Base-by-base conservation (phyloP, 1,140 invertebrate genomes). In the Leptinotarsa undecemlineata region DNA sequence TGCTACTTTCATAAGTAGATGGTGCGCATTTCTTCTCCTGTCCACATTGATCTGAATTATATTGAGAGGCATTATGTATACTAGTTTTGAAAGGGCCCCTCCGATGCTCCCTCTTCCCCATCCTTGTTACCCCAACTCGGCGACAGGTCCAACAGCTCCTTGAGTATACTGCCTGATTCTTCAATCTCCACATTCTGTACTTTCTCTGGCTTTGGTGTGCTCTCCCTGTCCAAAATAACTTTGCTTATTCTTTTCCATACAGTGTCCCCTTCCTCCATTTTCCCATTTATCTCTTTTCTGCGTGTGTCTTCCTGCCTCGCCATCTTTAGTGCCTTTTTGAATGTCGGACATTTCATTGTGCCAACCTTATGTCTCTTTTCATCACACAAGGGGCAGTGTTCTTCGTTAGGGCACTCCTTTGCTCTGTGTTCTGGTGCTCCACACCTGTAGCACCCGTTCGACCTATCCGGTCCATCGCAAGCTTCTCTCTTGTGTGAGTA, bases 371-470 rank as follows among this genome's bases (percentile, higher is more conserved):
- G 75, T 4, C 47, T 4, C 17, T 63, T 26, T 23, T 13, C 19
- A 1, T 73, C 19, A 6, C 75, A 76, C 15, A 73, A 8, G 17
- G 42, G 48, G 48, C 75, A 76, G n/a, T n/a, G 19, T 21, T 33
- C 51, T 48, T n/a, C 20, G n/a, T 42, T 62, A 23, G 21, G 33
- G n/a, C 74, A 76, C 3, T 19, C 74, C 20, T 51, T 68, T 19
- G 63, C 63, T 42, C 11, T 71, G 42, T 76, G 75, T 5, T 67
- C 72, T 47, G 60, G 48, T 62, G 67, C 26, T 14, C 75, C 77
- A 62, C 79, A 80, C 26, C 71, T 75, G 57, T 57, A 66, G 63
- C 79, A 80, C 1, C 19, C 47, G 15, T 75, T 11, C 23, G 19
- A 21, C 66, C 74, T 74, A 47, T 78, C 77, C 14, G 48, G 20